phyloP scores from a whole-genome alignment of 2,113 vertebrate species.

The Nyctibius bracteatus region DNA sequence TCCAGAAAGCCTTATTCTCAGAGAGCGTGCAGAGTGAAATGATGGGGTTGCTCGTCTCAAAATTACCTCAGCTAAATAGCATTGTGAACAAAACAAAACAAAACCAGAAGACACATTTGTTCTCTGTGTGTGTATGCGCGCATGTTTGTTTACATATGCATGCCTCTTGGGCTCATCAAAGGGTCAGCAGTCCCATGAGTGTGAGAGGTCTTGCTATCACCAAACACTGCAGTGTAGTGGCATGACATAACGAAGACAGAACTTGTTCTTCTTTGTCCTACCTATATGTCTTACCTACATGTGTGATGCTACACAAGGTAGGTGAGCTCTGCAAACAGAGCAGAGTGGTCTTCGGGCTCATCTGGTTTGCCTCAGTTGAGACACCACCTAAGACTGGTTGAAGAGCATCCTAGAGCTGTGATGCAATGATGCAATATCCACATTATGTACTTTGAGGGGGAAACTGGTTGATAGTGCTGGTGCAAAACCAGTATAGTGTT shows the following conservation, averaged over 20 bases:
- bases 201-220: not conserved
- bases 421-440: not conserved
- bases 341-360: not conserved
- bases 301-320: not conserved
- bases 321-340: not conserved
- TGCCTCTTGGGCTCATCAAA: not conserved
- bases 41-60: slow-evolving; percentile 10
- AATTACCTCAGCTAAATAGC: not conserved
- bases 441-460: rapidly evolving
- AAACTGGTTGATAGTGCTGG: not conserved
- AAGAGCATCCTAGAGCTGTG: not conserved
- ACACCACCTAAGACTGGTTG: too few relatives aligned
- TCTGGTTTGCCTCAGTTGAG: not conserved
- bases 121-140: not conserved
- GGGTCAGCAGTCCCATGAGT: not conserved
- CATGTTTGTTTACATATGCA: not conserved
- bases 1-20: slow-evolving; percentile 40
- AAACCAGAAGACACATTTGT: not conserved
- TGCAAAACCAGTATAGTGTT: not conserved
- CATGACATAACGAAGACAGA: not conserved
- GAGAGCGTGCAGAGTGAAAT: not conserved
- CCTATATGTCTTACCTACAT: not conserved
- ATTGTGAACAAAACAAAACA: not conserved
- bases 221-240: not conserved
- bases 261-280: not conserved